phyloP scores from a whole-genome alignment of 2,797 vertebrate species.

The Melopsittacus undulatus region DNA sequence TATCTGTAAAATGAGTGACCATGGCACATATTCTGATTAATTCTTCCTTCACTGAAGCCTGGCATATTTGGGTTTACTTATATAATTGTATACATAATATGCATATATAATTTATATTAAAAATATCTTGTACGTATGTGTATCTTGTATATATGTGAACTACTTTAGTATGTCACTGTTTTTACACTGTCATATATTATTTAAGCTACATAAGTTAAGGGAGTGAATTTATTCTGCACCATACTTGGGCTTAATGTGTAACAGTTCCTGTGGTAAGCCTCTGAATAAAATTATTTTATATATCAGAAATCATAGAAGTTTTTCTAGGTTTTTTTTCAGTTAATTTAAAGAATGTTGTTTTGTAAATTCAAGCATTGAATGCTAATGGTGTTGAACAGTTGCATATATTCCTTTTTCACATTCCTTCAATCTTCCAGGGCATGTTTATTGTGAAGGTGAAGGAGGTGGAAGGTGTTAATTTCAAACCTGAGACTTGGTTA shows the following conservation, averaged over 20 bases:
- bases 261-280: not conserved
- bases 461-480: not conserved
- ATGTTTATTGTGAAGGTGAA: not conserved
- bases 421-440: not conserved
- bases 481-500: not conserved
- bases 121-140: not conserved
- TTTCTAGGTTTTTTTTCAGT: not conserved
- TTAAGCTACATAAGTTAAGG: not conserved
- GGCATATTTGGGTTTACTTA: not conserved
- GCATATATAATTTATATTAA: not conserved
- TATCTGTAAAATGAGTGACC: not conserved
- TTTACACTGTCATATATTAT: not conserved
- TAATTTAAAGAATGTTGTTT: not conserved
- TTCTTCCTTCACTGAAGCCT: not conserved
- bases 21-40: not conserved
- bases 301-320: not conserved
- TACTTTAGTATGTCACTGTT: not conserved
- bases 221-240: not conserved
- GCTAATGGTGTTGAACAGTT: not conserved
- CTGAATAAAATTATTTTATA: not conserved
- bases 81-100: not conserved
- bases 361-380: not conserved
- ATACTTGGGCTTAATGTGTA: not conserved
- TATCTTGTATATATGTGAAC: not conserved
- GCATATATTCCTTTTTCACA: not conserved